Evolutionary conservation across 2,888 invertebrate genomes (phyloP).

Genomic region (Drosophila fulvimacula): DNA sequence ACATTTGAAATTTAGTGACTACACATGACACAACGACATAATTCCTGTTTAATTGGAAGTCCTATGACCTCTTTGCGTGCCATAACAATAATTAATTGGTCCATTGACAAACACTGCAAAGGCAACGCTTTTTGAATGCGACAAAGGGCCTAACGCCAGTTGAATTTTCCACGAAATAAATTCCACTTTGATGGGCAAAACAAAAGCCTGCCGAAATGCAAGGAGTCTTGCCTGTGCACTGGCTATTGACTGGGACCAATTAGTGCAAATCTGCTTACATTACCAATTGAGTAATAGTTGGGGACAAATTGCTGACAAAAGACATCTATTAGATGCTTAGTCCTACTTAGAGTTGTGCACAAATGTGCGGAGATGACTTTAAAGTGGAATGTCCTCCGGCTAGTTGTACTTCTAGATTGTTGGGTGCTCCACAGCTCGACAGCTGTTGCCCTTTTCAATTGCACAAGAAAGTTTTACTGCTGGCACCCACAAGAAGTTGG

Average conservation of each 20-base stretch:
- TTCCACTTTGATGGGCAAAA: conserved; percentile 15
- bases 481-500: conserved; percentile 39
- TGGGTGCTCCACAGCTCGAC: conserved; percentile 3
- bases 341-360: conserved; percentile 36
- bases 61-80: neutral
- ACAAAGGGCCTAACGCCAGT: conserved; percentile 11
- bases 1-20: neutral
- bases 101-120: conserved; percentile 7
- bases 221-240: conserved; percentile 11
- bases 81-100: conserved; percentile 39
- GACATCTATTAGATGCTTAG: conserved; percentile 4
- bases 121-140: neutral
- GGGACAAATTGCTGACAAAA: conserved; percentile 19
- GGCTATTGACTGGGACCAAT: conserved; percentile 61
- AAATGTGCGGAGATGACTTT: conserved; percentile 38
- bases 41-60: conserved; percentile 9
- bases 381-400: conserved; percentile 31
- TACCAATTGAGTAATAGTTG: conserved; percentile 1
- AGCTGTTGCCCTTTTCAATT: conserved; percentile 37
- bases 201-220: conserved; percentile 21
- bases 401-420: conserved; percentile 27
- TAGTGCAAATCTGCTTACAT: conserved; percentile 51
- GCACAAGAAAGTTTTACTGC: conserved; percentile 41
- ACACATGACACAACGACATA: neutral
- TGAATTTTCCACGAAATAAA: conserved; percentile 8